These are phyloP conservation scores for Podocnemis expansa DNA, from an alignment of 2,113 vertebrate species.

Conservation along the genomic window DNA sequence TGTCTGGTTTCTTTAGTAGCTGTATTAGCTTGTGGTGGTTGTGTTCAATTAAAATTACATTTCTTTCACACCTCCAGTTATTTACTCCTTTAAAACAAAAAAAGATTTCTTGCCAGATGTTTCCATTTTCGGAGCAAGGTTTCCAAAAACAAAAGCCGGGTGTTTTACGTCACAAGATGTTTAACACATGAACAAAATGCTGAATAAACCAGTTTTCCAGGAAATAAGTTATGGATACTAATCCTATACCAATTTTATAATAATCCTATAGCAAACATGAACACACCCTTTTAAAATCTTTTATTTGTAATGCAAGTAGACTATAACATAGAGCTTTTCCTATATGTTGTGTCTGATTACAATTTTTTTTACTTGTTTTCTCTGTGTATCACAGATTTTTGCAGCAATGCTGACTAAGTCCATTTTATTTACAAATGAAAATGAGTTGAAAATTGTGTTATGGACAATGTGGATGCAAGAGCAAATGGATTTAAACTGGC, in stretches of 20 bases:
- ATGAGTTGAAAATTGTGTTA: not conserved
- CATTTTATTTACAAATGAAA: not conserved
- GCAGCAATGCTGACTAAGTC: accelerated
- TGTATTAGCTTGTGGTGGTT: not conserved
- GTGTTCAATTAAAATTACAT: not conserved
- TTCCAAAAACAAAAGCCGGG: not conserved
- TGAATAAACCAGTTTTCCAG: not conserved
- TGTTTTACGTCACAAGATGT: no score
- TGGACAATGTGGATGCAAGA: no score
- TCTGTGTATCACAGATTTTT: not conserved
- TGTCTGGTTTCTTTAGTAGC: not conserved
- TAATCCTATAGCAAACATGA: not conserved
- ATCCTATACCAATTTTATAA: not conserved
- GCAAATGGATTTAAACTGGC: no score
- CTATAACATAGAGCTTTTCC: not conserved
- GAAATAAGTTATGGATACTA: not conserved
- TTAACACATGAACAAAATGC: not conserved
- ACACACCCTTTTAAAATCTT: not conserved
- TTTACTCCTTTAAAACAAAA: not conserved
- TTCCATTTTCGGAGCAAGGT: not conserved
- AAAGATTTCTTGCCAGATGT: not conserved
- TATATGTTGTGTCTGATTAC: not conserved
- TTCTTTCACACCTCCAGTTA: not conserved
- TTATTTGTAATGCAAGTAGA: not conserved
- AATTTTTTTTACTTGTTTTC: not conserved